Percentiles rank a stretch among this genome's conserved stretches.
These are phyloP conservation scores for Cebidichthys violaceus DNA, from an alignment of 2,113 vertebrate species.

Conservation along the genomic window DNA sequence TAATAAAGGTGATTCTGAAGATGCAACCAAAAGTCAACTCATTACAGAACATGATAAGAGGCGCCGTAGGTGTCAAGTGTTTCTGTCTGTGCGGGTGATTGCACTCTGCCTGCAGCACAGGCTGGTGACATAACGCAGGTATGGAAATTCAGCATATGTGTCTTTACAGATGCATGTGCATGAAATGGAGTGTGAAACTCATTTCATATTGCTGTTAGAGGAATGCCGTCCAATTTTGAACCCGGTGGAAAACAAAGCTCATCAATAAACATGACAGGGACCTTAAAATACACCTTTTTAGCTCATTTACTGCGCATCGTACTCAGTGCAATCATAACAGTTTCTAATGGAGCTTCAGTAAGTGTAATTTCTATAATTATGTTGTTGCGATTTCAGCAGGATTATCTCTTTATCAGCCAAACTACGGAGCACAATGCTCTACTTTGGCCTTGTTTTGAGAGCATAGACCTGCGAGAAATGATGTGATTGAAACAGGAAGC, in stretches of 20 bases:
- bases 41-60: background rate
- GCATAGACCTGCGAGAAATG: background rate
- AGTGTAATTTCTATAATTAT: too few species aligned
- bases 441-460: background rate
- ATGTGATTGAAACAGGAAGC: constrained; percentile 61
- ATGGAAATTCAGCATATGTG: background rate
- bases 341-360: background rate
- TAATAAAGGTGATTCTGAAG: background rate
- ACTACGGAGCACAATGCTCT: background rate
- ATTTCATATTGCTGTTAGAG: background rate
- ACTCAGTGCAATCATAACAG: background rate
- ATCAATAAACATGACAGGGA: background rate
- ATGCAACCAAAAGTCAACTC: constrained; percentile 3
- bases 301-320: background rate
- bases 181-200: background rate
- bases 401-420: background rate
- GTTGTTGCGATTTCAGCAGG: background rate
- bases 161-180: background rate
- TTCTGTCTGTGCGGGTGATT: background rate
- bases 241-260: background rate
- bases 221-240: background rate
- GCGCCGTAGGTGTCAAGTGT: background rate
- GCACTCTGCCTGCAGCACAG: background rate
- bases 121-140: background rate
- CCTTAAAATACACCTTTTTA: background rate